phyloP scores from a whole-genome alignment of 2,113 vertebrate species.

The Hemicordylus capensis region DNA sequence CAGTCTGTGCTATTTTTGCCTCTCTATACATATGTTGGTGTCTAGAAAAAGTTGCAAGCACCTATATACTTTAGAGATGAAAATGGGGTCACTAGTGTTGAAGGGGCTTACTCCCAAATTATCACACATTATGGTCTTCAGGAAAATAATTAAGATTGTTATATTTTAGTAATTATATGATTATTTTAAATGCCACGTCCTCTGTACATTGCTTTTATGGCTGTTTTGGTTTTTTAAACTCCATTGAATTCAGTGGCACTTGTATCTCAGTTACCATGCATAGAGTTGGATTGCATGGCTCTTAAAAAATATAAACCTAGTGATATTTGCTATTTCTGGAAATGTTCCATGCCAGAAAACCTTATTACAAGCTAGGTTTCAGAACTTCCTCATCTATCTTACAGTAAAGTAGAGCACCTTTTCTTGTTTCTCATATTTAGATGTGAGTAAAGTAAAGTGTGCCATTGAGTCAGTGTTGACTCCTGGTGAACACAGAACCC shows the following conservation, averaged over 20 bases:
- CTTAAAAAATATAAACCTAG: neutral
- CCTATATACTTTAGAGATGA: too few relatives aligned
- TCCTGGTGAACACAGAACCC: too few relatives aligned
- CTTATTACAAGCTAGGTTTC: neutral
- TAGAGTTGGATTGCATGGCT: neutral
- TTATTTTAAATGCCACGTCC: neutral
- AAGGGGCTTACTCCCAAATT: neutral
- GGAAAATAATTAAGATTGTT: neutral
- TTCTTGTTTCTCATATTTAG: neutral
- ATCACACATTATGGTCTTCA: neutral
- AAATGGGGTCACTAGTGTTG: too few relatives aligned
- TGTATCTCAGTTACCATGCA: neutral
- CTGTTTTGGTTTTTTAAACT: neutral
- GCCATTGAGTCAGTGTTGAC: too few relatives aligned
- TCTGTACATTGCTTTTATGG: neutral
- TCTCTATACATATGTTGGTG: too few relatives aligned
- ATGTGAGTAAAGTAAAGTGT: too few relatives aligned
- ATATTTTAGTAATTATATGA: neutral
- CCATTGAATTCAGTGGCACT: neutral
- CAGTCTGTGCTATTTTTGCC: too few relatives aligned
- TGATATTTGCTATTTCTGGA: neutral
- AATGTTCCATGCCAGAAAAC: neutral
- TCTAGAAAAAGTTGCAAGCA: too few relatives aligned
- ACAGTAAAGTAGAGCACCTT: neutral
- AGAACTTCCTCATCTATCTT: neutral